These are phyloP conservation scores for Xenentodon cancila DNA, from an alignment of 2,797 vertebrate species.

Conservation along the genomic window DNA sequence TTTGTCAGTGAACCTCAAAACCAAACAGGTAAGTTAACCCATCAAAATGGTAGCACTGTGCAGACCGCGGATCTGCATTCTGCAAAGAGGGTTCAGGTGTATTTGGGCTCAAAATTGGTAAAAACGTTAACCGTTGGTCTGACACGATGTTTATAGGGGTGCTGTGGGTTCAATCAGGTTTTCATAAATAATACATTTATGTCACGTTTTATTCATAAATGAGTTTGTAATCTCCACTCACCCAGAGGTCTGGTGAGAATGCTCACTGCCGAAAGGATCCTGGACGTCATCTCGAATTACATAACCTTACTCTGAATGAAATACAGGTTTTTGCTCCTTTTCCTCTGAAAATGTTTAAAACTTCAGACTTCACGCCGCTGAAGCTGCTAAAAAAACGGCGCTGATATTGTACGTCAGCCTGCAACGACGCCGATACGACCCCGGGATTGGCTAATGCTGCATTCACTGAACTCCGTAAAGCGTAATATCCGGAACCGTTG, in stretches of 20 bases:
- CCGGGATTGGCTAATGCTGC: constrained; percentile 20
- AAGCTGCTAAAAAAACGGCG: constrained; percentile 31
- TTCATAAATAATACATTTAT: not conserved
- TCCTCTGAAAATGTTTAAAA: not conserved
- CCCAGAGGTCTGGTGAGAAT: constrained; percentile 68
- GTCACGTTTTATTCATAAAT: too few species aligned
- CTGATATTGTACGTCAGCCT: constrained; percentile 52
- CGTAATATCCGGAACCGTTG: not conserved
- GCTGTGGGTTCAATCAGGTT: too few species aligned
- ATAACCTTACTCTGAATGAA: too few species aligned
- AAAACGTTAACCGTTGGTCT: not conserved
- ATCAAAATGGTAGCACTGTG: too few species aligned
- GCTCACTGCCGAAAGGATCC: constrained; percentile 54
- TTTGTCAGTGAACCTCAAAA: too few species aligned
- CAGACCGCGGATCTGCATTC: too few species aligned
- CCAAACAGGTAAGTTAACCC: too few species aligned
- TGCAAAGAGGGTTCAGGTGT: too few species aligned
- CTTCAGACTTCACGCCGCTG: not conserved
- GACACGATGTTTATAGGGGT: too few species aligned
- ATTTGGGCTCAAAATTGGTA: too few species aligned
- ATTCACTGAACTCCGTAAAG: not conserved
- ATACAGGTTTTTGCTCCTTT: not conserved
- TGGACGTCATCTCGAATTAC: constrained; percentile 57
- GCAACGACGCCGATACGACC: too few species aligned
- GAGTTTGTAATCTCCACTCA: constrained; percentile 40